These are phyloP conservation scores for Centropyge bicolor DNA, from an alignment of 2,797 vertebrate genomes.

Conservation along the genomic window DNA sequence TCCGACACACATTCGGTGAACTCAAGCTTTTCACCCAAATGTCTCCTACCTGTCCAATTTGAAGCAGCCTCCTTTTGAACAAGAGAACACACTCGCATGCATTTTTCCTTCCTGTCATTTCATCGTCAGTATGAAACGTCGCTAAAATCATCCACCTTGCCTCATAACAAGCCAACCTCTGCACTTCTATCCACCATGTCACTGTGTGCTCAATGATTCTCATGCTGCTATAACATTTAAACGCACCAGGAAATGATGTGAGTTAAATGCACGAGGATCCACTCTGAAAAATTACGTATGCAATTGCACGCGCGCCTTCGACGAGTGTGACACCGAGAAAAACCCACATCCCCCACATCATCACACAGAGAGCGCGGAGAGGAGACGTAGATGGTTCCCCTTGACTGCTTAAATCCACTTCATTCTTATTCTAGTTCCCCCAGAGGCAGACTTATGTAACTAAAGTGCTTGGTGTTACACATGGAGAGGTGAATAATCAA, in stretches of 20 bases:
- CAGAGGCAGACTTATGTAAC: constrained; percentile 76
- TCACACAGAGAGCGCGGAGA: constrained; percentile 45
- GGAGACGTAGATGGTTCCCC: constrained; percentile 56
- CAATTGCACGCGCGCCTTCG: not conserved
- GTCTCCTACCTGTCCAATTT: constrained; percentile 1
- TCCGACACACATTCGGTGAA: not conserved
- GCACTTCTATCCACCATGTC: not conserved
- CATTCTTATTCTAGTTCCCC: constrained; percentile 68
- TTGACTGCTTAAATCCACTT: constrained; percentile 70
- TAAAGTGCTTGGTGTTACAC: constrained; percentile 74
- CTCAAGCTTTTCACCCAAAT: constrained; percentile 11
- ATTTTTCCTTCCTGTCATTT: not conserved
- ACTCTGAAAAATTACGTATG: constrained; percentile 13
- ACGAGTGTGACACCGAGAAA: constrained; percentile 26
- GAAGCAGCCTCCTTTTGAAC: not conserved
- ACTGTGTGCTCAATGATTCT: constrained; percentile 14
- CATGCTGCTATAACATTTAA: constrained; percentile 2
- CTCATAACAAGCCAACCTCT: not conserved
- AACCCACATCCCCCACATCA: constrained; percentile 51
- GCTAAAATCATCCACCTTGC: not conserved
- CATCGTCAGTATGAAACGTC: not conserved
- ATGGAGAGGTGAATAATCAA: constrained; percentile 78
- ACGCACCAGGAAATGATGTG: not conserved
- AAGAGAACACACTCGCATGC: not conserved
- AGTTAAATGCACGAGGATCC: constrained; percentile 48